Evolutionary conservation across 2,113 vertebrate species (phyloP).

Genomic region (Electrona antarctica): DNA sequence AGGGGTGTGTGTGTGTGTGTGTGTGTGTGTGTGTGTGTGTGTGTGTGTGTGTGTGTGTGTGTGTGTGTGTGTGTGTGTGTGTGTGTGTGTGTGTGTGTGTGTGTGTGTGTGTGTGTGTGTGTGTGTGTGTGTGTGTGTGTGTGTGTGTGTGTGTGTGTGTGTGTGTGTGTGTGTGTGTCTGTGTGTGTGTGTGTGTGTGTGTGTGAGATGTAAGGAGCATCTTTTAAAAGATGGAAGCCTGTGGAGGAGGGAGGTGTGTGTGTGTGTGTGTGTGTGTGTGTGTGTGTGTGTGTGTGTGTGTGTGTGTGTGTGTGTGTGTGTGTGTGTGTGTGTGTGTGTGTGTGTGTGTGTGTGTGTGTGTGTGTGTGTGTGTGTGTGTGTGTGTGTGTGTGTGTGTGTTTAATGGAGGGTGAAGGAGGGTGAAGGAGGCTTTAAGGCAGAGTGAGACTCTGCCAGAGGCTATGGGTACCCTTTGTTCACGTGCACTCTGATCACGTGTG

Average conservation of each 20-base stretch:
- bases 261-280: background rate
- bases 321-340: background rate
- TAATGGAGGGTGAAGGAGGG: conserved; percentile 68
- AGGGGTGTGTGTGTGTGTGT: background rate
- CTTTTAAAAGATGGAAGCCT: background rate
- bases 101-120: background rate
- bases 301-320: no score
- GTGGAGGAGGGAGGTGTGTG: no score
- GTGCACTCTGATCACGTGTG: conserved; percentile 22
- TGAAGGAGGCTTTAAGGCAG: conserved; percentile 55
- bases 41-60: background rate
- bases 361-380: background rate
- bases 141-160: conserved; percentile 2
- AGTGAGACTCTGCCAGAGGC: conserved; percentile 38
- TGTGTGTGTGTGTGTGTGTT: conserved; percentile 43
- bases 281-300: background rate
- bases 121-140: background rate
- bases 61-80: background rate
- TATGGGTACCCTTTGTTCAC: conserved; percentile 57
- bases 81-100: conserved; percentile 1
- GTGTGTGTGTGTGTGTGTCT: background rate
- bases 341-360: background rate
- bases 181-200: background rate
- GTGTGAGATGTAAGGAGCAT: background rate
- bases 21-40: conserved; percentile 6